Conservation (phyloP, 2,888 invertebrate species). For the Xestia sexstrigata region DNA sequence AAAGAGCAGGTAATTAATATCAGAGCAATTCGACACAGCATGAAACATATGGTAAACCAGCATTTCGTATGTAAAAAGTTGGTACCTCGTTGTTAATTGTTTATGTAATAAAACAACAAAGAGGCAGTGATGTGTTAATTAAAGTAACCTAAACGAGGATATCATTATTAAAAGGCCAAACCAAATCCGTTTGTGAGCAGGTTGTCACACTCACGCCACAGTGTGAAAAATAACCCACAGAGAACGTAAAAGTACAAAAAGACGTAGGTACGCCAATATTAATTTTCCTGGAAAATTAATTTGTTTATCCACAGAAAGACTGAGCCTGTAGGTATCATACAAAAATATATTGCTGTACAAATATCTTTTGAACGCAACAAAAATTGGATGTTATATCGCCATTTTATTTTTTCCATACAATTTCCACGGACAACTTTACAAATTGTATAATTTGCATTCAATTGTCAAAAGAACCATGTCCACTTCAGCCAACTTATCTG, state of each 20-base stretch:
- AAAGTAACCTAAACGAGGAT: neutral
- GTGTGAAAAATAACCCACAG: neutral
- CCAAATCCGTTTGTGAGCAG: neutral
- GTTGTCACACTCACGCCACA: neutral
- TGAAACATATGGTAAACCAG: constrained; percentile 17
- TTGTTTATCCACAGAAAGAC: neutral
- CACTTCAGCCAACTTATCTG: neutral
- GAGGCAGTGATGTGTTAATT: constrained; percentile 22
- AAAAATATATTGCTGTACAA: neutral
- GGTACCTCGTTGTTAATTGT: constrained; percentile 15
- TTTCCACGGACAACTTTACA: neutral
- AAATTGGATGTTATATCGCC: neutral
- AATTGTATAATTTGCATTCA: neutral
- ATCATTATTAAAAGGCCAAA: neutral
- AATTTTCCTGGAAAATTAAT: constrained; percentile 1
- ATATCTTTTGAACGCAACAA: neutral
- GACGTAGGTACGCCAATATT: neutral
- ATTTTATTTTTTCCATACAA: neutral
- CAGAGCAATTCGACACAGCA: neutral
- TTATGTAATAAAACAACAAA: constrained; percentile 16
- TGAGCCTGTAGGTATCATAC: neutral
- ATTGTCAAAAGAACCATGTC: neutral
- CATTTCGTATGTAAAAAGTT: constrained; percentile 5
- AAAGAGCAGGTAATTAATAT: neutral
- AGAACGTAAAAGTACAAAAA: neutral